Base-by-base conservation (phyloP, 2,888 invertebrate species). In the Rambutsinella grinnellia region DNA sequence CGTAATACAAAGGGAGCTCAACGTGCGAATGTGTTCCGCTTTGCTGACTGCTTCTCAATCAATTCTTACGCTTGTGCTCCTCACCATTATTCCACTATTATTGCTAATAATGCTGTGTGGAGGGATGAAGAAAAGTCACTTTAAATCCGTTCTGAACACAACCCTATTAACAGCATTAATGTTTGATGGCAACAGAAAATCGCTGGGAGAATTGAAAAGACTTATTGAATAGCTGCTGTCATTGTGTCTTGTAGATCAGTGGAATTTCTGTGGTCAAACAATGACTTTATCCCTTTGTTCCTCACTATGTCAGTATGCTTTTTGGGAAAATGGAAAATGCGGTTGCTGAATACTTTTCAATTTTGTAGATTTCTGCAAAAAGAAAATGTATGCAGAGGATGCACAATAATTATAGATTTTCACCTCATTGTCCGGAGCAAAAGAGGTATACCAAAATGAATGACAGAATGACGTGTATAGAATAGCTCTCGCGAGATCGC, bases 1-100 rank as follows among this genome's bases (percentile, higher is more conserved):
- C 51, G 53, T 26, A 69, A 60, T n/a, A n/a, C 75, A 75, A 75
- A 75, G n/a, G 49, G 67, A 57, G 68, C 62, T 75, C 67, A 75
- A 75, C 75, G 75, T 75, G 75, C 67, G 75, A 75, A 75, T 75
- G 57, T 68, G 75, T 75, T 75, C 75, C 75, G 75, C 75, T 75
- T 75, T 75, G 75, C 61, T 75, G 75, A 62, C 62, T 75, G 62
- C 75, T 75, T 75, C 67, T 68, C 75, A 67, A 75, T 75, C 67
- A 62, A 68, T 74, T 67, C 75, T 53, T 67, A 74, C 75, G 75
- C 75, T 75, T 75, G 75, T 75, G 75, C 75, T 75, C 66, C 54
- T 66, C 61, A 28, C 51, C 46, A 49, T 49, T 36, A 36, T 36
- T 36, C 36, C 13, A 13, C 36, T 36, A 36, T 36, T 36, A n/a